Evolutionary conservation across 2,113 vertebrate species (phyloP).

Genomic region (Mesocricetus auratus): DNA sequence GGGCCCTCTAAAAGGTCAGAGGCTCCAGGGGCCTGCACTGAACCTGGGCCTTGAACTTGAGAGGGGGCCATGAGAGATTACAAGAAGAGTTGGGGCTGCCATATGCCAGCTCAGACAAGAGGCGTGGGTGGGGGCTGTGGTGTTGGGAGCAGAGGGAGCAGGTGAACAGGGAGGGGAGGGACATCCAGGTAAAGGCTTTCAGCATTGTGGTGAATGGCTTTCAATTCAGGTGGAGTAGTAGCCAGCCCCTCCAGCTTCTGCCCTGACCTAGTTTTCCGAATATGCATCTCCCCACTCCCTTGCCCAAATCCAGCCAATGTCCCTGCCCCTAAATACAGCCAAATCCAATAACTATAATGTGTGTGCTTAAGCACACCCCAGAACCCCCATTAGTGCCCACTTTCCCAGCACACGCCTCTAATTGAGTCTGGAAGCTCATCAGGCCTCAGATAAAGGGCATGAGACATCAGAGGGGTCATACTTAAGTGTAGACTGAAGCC

Average conservation of each 20-base stretch:
- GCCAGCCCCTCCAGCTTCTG: fast-evolving
- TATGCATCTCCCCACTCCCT: background rate
- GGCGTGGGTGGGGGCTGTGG: too few species aligned
- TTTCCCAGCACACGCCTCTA: background rate
- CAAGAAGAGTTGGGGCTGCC: background rate
- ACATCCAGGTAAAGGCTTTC: fast-evolving
- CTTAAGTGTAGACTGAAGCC: fast-evolving
- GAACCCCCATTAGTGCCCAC: background rate
- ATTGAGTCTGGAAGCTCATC: background rate
- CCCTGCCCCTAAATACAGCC: fast-evolving
- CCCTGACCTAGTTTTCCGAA: conserved; percentile 39
- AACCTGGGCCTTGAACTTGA: background rate
- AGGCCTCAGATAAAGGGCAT: background rate
- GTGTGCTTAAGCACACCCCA: fast-evolving
- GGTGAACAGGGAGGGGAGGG: background rate
- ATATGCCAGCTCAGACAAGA: background rate
- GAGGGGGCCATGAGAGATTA: background rate
- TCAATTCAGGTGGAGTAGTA: background rate
- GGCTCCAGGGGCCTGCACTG: background rate
- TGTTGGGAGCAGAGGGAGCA: background rate
- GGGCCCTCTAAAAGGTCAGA: conserved; percentile 65
- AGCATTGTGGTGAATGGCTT: fast-evolving
- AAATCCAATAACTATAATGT: background rate
- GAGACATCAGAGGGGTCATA: background rate
- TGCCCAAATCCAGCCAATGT: background rate